Conservation (phyloP, 2,113 vertebrate genomes). For the Cebidichthys violaceus region DNA sequence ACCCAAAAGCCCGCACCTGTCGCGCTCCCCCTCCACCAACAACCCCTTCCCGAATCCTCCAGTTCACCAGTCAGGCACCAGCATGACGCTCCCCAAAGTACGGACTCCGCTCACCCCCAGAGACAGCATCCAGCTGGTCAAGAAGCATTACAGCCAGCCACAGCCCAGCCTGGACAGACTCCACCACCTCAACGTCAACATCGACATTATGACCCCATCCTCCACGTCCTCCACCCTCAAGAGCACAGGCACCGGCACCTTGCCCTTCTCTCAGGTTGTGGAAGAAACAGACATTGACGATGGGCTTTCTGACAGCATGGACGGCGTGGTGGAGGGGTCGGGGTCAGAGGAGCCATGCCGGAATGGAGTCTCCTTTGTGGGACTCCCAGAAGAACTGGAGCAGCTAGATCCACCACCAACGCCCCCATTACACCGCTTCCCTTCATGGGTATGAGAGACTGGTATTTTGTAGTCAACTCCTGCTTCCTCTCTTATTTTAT, state of each 20-base stretch:
- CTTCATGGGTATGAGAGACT: conserved; percentile 86
- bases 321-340: conserved; percentile 79
- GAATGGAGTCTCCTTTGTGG: conserved; percentile 74
- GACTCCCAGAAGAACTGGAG: conserved; percentile 78
- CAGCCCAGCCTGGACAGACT: conserved; percentile 83
- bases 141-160: conserved; percentile 91
- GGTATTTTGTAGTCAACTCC: not conserved
- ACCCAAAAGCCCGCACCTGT: conserved; percentile 71
- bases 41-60: conserved; percentile 66
- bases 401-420: conserved; percentile 86
- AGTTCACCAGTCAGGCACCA: conserved; percentile 78
- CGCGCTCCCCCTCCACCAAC: conserved; percentile 72
- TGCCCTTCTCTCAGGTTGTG: conserved; percentile 74
- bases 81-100: conserved; percentile 90
- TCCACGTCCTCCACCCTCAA: conserved; percentile 66
- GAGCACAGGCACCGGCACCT: conserved; percentile 55
- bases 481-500: not conserved
- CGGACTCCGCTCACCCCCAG: conserved; percentile 85
- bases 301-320: conserved; percentile 84
- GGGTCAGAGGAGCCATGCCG: conserved; percentile 45
- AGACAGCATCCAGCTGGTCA: conserved; percentile 91
- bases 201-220: conserved; percentile 77
- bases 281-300: conserved; percentile 91
- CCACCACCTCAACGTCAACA: conserved; percentile 77
- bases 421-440: conserved; percentile 90